Base-by-base conservation (phyloP, 2,888 invertebrate species). In the Chironomus tentans region DNA sequence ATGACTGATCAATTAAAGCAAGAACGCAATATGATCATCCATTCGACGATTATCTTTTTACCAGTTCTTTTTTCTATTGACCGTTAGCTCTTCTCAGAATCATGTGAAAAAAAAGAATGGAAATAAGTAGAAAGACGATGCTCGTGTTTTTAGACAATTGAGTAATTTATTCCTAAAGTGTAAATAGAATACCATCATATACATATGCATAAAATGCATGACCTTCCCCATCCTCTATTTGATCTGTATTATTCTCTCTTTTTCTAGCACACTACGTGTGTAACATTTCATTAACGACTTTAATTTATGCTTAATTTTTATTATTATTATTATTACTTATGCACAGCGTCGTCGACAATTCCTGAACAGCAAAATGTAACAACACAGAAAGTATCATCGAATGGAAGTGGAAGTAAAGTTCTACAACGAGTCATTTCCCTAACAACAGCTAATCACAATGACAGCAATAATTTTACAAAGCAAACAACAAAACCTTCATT, bases 371-470 rank as follows among this genome's bases (percentile, higher is more conserved):
- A 73, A 78, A 79, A 7, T 22, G n/a, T 24, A 24, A 68, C 68
- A 68, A 2, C 68, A 68, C 38, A 24, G 18, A 70, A 70, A 50
- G 28, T 56, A 18, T 5, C 70, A 10, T 28, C 70, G 12, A 50
- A 83, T 0, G 90, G 90, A 78, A 89, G 89, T 79, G 90, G 90
- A 78, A 89, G 89, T 79, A 90, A 91, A 82, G 92, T 94, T 68
- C 85, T 95, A 74, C 88, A 93, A 79, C 94, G 94, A 84, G 93
- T 94, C 65, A 92, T 93, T 70, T 92, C 93, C 73, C 87, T 94
- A 78, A 93, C 92, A 72, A 86, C 92, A 79, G 92, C 92, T 80
- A 80, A 88, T 89, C 80, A 87, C 88, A 1, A 81, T 87, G 77
- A 70, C 28, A 77, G 70, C 61, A 68, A 13, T 76, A 78, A 77